Base-by-base conservation (phyloP, 2,888 invertebrate species). In the Melinaea menophilus region DNA sequence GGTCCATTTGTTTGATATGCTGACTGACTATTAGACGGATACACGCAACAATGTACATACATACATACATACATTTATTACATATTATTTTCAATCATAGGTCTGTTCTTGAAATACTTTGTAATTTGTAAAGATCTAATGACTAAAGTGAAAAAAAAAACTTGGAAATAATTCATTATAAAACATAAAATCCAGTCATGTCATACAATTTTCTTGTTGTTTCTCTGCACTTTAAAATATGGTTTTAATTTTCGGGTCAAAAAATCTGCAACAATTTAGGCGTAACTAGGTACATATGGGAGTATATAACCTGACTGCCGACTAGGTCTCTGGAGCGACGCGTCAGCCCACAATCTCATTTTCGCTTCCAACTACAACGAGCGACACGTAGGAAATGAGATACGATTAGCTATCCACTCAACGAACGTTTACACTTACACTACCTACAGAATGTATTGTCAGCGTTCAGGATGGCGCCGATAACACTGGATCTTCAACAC, bases 361-460 rank as follows among this genome's bases (percentile, higher is more conserved):
- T 82, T 79, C 79, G 82, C 78, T 81, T 80, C 79, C 81, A 78
- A 80, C 80, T 81, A 81, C 80, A 81, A 78, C 77, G 77, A 74
- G 78, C 79, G 83, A 85, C 84, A 81, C 71, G 80, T 76, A 81
- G 87, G 86, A 85, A 86, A 86, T 86, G 80, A 85, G 84, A 80
- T 80, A 78, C 80, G 82, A 86, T 85, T 86, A 85, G 80, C 82
- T 80, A 82, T 79, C 75, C 78, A 78, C 76, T 72, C 73, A 71
- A 68, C 69, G 71, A 76, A 76, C 73, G 67, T 72, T 68, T 56
- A 62, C 58, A 51, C 56, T 62, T 51, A 41, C 55, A 60, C 51
- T 63, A 62, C 35, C 51, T 63, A 62, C 35, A 35, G 51, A 51
- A 51, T 57, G 55, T 35, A 57, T 47, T 55, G 41, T 46, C 35